Conservation (phyloP, 2,113 vertebrate species). For the Astur gentilis region DNA sequence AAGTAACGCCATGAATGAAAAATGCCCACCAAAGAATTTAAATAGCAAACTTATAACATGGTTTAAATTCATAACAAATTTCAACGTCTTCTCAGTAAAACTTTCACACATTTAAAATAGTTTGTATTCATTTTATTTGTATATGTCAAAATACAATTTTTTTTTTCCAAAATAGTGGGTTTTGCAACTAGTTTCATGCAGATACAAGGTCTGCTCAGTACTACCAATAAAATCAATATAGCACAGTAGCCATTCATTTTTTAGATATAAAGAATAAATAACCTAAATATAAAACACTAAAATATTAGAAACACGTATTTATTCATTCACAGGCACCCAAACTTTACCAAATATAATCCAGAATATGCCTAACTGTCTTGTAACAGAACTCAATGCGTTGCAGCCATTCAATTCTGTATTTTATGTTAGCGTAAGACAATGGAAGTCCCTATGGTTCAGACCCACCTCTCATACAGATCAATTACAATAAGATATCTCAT, state of each 20-base stretch:
- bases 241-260: slow-evolving; percentile 82
- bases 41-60: slow-evolving; percentile 68
- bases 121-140: slow-evolving; percentile 88
- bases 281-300: slow-evolving; percentile 90
- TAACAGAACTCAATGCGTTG: slow-evolving; percentile 66
- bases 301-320: slow-evolving; percentile 84
- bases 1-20: slow-evolving; percentile 62
- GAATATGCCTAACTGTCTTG: slow-evolving; percentile 75
- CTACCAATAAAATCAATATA: slow-evolving; percentile 86
- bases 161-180: slow-evolving; percentile 84
- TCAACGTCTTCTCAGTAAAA: slow-evolving; percentile 70
- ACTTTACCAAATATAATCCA: slow-evolving; percentile 78
- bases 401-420: slow-evolving; percentile 66
- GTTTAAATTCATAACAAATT: slow-evolving; percentile 55
- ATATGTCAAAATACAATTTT: slow-evolving; percentile 88
- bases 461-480: slow-evolving; percentile 74
- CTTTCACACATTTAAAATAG: slow-evolving; percentile 83
- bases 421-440: slow-evolving; percentile 59
- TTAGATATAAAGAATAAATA: slow-evolving; percentile 89
- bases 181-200: slow-evolving; percentile 87
- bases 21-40: slow-evolving; percentile 69
- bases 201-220: slow-evolving; percentile 86
- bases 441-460: slow-evolving; percentile 70
- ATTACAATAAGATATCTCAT: slow-evolving; percentile 71
- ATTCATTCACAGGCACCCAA: slow-evolving; percentile 83